Evolutionary conservation across 2,797 vertebrate genomes (phyloP).

Genomic region (Nyctibius grandis): DNA sequence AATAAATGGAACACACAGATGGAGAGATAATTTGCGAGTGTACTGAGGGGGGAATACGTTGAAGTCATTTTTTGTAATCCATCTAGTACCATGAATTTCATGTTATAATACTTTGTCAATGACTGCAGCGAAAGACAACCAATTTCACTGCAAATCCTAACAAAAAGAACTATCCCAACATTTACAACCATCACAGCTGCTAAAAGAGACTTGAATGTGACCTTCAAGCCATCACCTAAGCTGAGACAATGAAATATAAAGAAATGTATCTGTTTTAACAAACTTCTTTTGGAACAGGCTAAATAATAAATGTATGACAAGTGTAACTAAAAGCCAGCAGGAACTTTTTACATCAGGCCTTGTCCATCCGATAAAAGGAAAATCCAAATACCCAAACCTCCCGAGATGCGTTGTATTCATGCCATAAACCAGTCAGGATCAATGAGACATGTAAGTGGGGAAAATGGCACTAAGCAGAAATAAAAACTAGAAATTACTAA

Average conservation of each 20-base stretch:
- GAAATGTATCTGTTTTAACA: conserved; percentile 16
- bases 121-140: not conserved
- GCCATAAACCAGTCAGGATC: not conserved
- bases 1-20: not conserved
- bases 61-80: not conserved
- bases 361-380: not conserved
- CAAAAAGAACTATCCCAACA: not conserved
- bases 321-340: conserved; percentile 10
- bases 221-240: conserved; percentile 8
- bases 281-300: not conserved
- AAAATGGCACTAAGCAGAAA: conserved; percentile 3
- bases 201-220: conserved; percentile 40
- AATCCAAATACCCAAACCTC: not conserved
- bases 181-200: conserved; percentile 34
- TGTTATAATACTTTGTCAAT: not conserved
- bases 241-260: not conserved
- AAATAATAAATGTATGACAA: conserved; percentile 45
- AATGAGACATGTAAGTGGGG: not conserved
- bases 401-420: not conserved
- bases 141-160: not conserved
- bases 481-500: not conserved
- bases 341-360: not conserved
- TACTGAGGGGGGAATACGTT: not conserved
- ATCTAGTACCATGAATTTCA: not conserved
- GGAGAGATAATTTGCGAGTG: not conserved